Evolutionary conservation across 2,113 vertebrate genomes (phyloP).

Genomic region (Thalassarche chlororhynchos): DNA sequence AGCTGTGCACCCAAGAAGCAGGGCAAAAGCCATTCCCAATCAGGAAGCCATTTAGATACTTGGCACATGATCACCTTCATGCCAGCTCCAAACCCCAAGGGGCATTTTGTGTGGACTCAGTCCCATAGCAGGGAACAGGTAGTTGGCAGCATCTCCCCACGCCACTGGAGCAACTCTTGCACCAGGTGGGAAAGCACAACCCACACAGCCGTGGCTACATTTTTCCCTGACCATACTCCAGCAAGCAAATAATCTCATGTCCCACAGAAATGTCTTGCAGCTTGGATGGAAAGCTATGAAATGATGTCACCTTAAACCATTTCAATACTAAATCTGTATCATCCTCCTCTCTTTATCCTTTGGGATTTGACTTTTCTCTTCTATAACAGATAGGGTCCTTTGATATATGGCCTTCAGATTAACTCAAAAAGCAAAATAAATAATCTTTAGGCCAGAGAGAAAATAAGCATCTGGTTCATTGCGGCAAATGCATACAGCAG

Average conservation of each 20-base stretch:
- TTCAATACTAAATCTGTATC: not conserved
- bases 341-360: not conserved
- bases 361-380: not conserved
- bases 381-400: not conserved
- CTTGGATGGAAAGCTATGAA: not conserved
- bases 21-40: not conserved
- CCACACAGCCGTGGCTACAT: fast-evolving
- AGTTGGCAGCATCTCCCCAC: not conserved
- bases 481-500: not conserved
- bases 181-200: not conserved
- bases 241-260: not conserved
- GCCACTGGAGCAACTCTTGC: not conserved
- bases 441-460: conserved; percentile 6
- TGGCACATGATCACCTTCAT: not conserved
- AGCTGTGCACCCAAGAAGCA: not conserved
- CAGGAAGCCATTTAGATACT: not conserved
- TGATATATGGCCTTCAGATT: conserved; percentile 41
- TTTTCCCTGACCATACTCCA: not conserved
- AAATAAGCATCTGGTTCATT: conserved; percentile 44
- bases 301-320: not conserved
- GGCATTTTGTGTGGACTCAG: not conserved
- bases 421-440: conserved; percentile 51
- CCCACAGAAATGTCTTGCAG: not conserved
- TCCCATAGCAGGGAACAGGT: not conserved
- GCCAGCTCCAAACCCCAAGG: not conserved